Conservation (phyloP, 1,140 invertebrate genomes). For the Drosophila novamexicana region DNA sequence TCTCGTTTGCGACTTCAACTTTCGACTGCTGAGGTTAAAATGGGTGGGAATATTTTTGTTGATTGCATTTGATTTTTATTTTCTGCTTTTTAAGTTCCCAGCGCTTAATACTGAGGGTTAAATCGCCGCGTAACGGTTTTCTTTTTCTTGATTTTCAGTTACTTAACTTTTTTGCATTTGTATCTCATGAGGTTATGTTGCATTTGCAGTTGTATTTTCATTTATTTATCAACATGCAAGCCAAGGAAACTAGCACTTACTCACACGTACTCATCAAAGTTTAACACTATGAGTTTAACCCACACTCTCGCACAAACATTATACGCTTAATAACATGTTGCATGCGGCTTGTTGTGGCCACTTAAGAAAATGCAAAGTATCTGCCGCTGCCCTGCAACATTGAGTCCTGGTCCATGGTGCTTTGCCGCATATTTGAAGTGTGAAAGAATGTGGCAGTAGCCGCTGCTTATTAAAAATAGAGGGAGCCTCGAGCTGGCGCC, state of each 20-base stretch:
- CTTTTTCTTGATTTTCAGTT: slow-evolving; percentile 5
- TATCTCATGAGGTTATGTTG: slow-evolving; percentile 9
- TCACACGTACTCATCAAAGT: slow-evolving; percentile 43
- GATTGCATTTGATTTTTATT: slow-evolving; percentile 51
- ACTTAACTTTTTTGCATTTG: slow-evolving; percentile 16
- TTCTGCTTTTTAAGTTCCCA: slow-evolving; percentile 22
- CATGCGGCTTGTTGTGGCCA: slow-evolving; percentile 50
- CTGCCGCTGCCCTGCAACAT: neutral
- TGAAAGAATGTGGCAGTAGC: slow-evolving; percentile 26
- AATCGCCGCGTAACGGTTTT: slow-evolving; percentile 4
- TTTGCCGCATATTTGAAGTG: slow-evolving; percentile 13
- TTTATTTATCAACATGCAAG: neutral
- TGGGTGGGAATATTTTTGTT: slow-evolving; percentile 81
- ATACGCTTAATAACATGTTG: slow-evolving; percentile 62
- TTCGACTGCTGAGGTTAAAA: slow-evolving; percentile 69
- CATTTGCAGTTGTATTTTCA: slow-evolving; percentile 4
- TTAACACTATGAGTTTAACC: slow-evolving; percentile 61
- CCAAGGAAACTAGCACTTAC: slow-evolving; percentile 50
- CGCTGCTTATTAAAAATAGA: slow-evolving; percentile 11
- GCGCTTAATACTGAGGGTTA: slow-evolving; percentile 7
- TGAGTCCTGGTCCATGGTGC: slow-evolving; percentile 15
- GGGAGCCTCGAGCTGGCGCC: neutral
- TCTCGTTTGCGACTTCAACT: slow-evolving; percentile 53
- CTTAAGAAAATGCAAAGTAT: slow-evolving; percentile 52
- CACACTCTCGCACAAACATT: slow-evolving; percentile 20